Percentiles rank a stretch among this genome's conserved stretches.
phyloP scores from a whole-genome alignment of 2,888 invertebrate genomes.

The Eupeodes latifasciatus region DNA sequence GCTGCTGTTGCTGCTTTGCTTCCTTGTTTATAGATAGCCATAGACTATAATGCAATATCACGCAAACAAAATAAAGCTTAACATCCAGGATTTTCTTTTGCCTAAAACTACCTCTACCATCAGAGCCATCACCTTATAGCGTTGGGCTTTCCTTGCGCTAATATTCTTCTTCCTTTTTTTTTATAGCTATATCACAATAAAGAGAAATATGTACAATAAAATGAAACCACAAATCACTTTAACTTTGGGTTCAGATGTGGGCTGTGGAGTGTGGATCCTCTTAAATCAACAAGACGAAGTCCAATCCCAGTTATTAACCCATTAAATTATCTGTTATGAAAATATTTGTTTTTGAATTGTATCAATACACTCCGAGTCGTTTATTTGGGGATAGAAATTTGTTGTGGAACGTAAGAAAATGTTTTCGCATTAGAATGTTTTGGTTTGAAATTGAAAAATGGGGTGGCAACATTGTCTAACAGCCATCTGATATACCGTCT shows the following conservation, averaged over 20 bases:
- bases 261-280: not conserved
- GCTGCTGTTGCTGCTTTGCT: not conserved
- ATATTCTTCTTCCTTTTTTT: not conserved
- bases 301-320: conserved; percentile 64
- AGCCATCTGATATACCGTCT: too few relatives aligned
- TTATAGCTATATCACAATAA: not conserved
- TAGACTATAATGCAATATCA: conserved; percentile 18
- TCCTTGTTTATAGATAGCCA: not conserved
- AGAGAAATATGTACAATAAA: not conserved
- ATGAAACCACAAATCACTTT: conserved; percentile 49
- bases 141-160: not conserved
- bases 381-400: not conserved
- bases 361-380: not conserved
- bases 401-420: too few relatives aligned
- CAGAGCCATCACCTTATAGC: not conserved
- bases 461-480: too few relatives aligned
- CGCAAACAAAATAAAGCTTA: conserved; percentile 39
- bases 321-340: conserved; percentile 70
- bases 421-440: too few relatives aligned
- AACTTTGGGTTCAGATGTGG: not conserved
- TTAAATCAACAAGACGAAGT: conserved; percentile 61
- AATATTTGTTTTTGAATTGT: conserved; percentile 63
- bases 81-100: not conserved
- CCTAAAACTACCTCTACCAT: not conserved
- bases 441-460: too few relatives aligned